phyloP scores from a whole-genome alignment of 2,113 vertebrate genomes.

The Indri indri region DNA sequence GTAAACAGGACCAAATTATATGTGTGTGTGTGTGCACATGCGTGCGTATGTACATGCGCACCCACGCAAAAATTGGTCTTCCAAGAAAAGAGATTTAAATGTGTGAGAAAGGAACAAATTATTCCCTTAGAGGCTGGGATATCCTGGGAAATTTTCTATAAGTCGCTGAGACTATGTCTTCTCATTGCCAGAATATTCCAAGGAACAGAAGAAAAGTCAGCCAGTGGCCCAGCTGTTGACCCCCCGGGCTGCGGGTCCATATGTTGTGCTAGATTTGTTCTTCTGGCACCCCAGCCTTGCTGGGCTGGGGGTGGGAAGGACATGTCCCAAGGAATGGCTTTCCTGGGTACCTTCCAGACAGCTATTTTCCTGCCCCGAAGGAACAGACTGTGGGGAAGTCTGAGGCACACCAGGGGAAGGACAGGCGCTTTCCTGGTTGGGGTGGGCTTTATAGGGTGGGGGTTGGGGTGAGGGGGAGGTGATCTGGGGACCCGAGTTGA shows the following conservation, averaged over 20 bases:
- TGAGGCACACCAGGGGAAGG: background rate
- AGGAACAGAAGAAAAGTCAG: slow-evolving; percentile 35
- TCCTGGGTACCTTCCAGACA: slow-evolving; percentile 55
- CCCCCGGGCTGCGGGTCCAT: background rate
- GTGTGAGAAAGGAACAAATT: slow-evolving; percentile 63
- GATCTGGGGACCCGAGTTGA: background rate
- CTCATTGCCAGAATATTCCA: slow-evolving; percentile 53
- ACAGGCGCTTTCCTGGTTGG: background rate
- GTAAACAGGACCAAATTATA: background rate
- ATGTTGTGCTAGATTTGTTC: slow-evolving; percentile 50
- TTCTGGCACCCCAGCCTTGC: background rate
- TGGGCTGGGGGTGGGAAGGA: background rate
- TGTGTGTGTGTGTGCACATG: background rate
- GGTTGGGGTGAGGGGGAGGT: too few relatives aligned
- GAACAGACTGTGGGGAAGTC: background rate
- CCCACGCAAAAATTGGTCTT: slow-evolving; percentile 5
- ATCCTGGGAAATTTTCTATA: slow-evolving; percentile 70
- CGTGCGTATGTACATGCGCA: accelerated
- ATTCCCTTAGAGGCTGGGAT: slow-evolving; percentile 52
- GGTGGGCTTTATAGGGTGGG: background rate
- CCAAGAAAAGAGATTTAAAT: slow-evolving; percentile 38
- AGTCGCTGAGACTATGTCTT: slow-evolving; percentile 61
- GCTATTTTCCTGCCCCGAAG: background rate
- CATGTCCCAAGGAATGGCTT: background rate
- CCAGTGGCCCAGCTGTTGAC: slow-evolving; percentile 64